Percentiles rank a stretch among this genome's conserved stretches.
Evolutionary conservation across 2,113 vertebrate genomes (phyloP).

Genomic region (Polyodon spathula): DNA sequence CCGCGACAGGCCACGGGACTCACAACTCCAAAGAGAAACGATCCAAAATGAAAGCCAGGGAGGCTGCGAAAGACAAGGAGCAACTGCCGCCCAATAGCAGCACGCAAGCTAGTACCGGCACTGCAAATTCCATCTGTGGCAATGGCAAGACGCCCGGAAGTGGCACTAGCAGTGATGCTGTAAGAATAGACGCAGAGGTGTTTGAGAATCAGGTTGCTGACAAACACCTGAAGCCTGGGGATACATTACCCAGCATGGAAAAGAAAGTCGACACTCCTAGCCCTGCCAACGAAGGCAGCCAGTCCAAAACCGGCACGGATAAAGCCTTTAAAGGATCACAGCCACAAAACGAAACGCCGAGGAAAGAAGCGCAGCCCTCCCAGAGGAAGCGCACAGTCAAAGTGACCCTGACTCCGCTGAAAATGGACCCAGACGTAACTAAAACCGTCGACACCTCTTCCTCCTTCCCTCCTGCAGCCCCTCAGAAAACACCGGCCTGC

Average conservation of each 20-base stretch:
- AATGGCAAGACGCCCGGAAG: constrained; percentile 28
- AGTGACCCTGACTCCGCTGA: constrained; percentile 61
- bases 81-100: constrained; percentile 47
- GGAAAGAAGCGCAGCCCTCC: constrained; percentile 51
- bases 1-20: constrained; percentile 22
- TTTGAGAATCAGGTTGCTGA: constrained; percentile 52
- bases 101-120: no score
- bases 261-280: constrained; percentile 40
- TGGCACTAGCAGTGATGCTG: constrained; percentile 44
- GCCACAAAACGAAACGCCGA: constrained; percentile 44
- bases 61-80: constrained; percentile 52
- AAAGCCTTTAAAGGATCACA: constrained; percentile 39
- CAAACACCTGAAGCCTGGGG: constrained; percentile 52
- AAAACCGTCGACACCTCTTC: constrained; percentile 38
- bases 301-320: constrained; percentile 41
- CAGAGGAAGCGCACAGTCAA: constrained; percentile 68
- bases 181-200: constrained; percentile 43
- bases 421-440: constrained; percentile 66
- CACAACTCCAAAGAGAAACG: constrained; percentile 57
- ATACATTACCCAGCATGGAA: constrained; percentile 42
- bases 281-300: constrained; percentile 43
- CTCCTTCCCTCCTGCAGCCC: constrained; percentile 38
- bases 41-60: constrained; percentile 53
- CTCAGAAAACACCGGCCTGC: constrained; percentile 34
- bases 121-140: constrained; percentile 40